Conservation (phyloP, 2,113 vertebrate genomes). For the Tretioscincus oriximinensis region DNA sequence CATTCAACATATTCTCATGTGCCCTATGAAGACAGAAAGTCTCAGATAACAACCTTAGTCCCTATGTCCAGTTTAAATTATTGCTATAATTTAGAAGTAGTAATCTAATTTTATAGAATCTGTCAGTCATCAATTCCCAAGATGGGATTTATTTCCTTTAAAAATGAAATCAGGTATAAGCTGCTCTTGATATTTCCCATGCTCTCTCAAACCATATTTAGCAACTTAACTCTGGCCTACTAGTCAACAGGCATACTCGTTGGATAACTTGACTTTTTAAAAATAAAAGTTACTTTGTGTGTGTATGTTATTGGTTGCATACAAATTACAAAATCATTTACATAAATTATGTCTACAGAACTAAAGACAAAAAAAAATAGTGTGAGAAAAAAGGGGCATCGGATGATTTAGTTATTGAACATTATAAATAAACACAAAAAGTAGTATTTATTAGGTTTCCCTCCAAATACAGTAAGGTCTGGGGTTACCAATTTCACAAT, state of each 20-base stretch:
- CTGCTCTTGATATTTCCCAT: neutral
- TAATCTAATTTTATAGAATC: neutral
- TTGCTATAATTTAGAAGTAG: neutral
- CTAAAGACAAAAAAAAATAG: too few species aligned
- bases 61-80: fast-evolving
- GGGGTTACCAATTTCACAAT: neutral
- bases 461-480: neutral
- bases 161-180: neutral
- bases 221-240: fast-evolving
- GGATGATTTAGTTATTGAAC: neutral
- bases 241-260: neutral
- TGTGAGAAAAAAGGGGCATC: too few species aligned
- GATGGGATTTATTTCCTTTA: neutral
- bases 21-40: neutral
- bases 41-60: neutral
- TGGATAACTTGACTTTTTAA: neutral
- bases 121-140: neutral
- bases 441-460: neutral
- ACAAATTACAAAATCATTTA: too few species aligned
- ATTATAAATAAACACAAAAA: neutral
- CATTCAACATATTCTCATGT: neutral
- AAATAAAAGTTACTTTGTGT: neutral
- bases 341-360: too few species aligned
- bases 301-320: too few species aligned
- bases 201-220: neutral